Percentiles rank a stretch among this genome's conserved stretches.
Evolutionary conservation across 2,888 invertebrate genomes (phyloP).

Genomic region (Lasioglossum morio): DNA sequence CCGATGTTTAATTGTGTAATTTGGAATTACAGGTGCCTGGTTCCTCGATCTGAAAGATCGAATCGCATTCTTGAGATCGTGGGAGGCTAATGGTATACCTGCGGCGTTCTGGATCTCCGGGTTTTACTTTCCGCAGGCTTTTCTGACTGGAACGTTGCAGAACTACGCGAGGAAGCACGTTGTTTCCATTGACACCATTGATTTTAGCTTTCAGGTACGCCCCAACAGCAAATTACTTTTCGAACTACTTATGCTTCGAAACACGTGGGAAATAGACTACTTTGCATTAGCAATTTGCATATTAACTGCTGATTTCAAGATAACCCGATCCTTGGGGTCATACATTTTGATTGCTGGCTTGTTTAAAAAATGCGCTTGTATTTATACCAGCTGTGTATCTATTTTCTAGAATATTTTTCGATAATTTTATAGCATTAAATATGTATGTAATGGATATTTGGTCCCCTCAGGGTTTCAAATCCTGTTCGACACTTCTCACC

Average conservation of each 20-base stretch:
- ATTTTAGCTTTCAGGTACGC: conserved; percentile 87
- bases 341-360: no score
- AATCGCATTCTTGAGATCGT: conserved; percentile 88
- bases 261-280: neutral
- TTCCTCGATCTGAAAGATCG: conserved; percentile 88
- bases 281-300: neutral
- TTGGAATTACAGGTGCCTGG: conserved; percentile 87
- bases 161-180: conserved; percentile 92
- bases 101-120: conserved; percentile 93
- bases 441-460: no score
- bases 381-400: no score
- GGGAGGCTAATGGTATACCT: conserved; percentile 90
- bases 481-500: no score
- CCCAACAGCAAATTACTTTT: neutral
- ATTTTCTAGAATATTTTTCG: no score
- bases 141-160: conserved; percentile 93
- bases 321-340: no score
- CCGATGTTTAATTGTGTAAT: neutral
- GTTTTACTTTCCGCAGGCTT: conserved; percentile 94
- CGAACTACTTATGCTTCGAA: neutral
- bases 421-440: no score
- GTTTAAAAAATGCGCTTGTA: no score
- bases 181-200: conserved; percentile 90
- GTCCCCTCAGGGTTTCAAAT: no score
- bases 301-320: no score